phyloP scores from a whole-genome alignment of 2,113 vertebrate genomes.

The Pachyramphus minor region DNA sequence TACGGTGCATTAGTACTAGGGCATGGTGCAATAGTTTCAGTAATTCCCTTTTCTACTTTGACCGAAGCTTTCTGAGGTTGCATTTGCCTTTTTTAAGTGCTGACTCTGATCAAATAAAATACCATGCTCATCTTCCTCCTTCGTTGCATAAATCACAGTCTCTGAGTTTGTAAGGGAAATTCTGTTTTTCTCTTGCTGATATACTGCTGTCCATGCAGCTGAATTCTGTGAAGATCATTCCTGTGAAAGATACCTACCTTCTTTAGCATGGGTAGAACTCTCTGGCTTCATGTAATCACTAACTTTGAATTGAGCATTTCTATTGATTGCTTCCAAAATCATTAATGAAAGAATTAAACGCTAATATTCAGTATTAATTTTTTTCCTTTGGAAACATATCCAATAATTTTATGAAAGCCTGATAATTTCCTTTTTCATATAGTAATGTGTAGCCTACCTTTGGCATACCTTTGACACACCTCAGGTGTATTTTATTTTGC shows the following conservation, averaged over 20 bases:
- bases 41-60: neutral
- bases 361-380: neutral
- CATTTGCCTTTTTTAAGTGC: neutral
- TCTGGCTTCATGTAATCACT: fast-evolving
- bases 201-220: neutral
- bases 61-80: neutral
- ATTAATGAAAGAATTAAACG: neutral
- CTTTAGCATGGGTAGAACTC: neutral
- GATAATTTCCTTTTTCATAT: neutral
- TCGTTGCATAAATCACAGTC: neutral
- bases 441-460: neutral
- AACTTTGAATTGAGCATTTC: neutral
- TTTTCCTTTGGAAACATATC: neutral
- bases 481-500: neutral
- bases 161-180: neutral
- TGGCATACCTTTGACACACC: neutral
- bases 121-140: neutral
- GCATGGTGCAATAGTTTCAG: neutral
- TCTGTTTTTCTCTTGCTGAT: neutral
- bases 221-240: neutral
- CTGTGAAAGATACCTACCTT: neutral
- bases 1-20: neutral
- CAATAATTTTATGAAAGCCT: neutral
- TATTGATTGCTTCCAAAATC: neutral
- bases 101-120: neutral